Percentiles rank a stretch among this genome's conserved stretches.
These are phyloP conservation scores for Lynx canadensis DNA, from an alignment of 2,113 vertebrate genomes.

Conservation along the genomic window DNA sequence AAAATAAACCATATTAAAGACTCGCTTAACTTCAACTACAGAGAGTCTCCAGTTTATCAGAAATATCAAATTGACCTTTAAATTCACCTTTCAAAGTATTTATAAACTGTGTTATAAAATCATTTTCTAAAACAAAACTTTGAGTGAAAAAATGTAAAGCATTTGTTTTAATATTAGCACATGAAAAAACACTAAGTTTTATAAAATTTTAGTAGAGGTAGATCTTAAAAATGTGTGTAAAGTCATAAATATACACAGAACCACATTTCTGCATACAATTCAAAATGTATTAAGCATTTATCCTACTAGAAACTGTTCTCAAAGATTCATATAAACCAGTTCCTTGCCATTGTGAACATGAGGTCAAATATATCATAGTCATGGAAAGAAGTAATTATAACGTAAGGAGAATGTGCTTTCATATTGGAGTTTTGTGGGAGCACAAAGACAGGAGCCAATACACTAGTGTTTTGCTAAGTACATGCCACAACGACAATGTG, in stretches of 20 bases:
- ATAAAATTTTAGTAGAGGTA: background rate
- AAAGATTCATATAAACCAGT: background rate
- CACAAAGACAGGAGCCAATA: background rate
- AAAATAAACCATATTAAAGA: constrained; percentile 32
- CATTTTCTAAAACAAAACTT: constrained; percentile 42
- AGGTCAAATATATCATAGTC: background rate
- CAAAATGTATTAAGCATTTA: constrained; percentile 27
- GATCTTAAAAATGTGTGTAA: background rate
- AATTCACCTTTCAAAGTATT: constrained; percentile 38
- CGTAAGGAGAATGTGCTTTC: background rate
- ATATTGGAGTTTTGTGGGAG: background rate
- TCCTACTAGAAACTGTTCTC: background rate
- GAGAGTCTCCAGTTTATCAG: constrained; percentile 15
- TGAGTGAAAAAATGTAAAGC: constrained; percentile 20
- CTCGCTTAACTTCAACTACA: constrained; percentile 33
- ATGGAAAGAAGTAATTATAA: constrained; percentile 5
- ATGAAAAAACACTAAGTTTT: background rate
- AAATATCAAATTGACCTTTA: constrained; percentile 44
- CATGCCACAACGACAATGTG: background rate
- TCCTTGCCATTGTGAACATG: background rate
- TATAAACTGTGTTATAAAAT: constrained; percentile 53
- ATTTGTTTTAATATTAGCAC: constrained; percentile 12
- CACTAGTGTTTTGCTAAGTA: background rate
- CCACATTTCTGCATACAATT: background rate
- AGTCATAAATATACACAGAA: background rate